Evolutionary conservation across 1,140 invertebrate genomes (phyloP), one percentile per base, ranked within the genome.

Genomic region (Pachypsylla venusta): DNA sequence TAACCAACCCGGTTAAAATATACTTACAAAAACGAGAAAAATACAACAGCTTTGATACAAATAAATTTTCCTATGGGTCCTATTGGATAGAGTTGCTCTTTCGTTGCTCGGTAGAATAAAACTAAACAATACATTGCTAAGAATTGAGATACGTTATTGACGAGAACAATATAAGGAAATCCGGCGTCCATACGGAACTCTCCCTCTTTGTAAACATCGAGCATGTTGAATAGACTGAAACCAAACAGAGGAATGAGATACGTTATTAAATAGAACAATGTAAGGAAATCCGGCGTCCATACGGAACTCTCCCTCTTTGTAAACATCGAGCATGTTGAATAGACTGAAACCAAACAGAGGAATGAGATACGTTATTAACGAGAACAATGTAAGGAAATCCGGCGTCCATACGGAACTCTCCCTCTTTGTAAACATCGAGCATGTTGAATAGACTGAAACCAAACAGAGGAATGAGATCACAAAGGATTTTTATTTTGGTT

Each of bases 21-120:
- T 58, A 84, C 89, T 86, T 81, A 95, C 92, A 95, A 96, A 74
- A 98, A 98, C 57, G 93, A 95, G 67, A 96, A 92, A 75, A 98
- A 98, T 13, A 98, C 90, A 57, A 98, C 93, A 67, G 90, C 87
- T 78, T 98, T 98, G 61, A 98, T 95, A 70, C 93, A 97, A n/a
- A 97, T 75, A 75, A 97, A 97, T 74, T 98, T 97, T 59, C 88
- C 86, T 63, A 98, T 78, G 5, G 93, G 93, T 67, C 86, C 86
- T 83, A 97, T 93, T 16, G 92, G 91, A 64, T 81, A 79, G 4
- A 97, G 72, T 72, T 94, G 89, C 62, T 84, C 78, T 65, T 81
- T 81, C 71, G 89, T 93, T 10, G 89, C 91, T 73, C 79, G 81
- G 70, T 98, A 98, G 71, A 98, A 97, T 56, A 97, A 74, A 4